phyloP scores from a whole-genome alignment of 1,140 invertebrate species.

The Cydia strobilella region DNA sequence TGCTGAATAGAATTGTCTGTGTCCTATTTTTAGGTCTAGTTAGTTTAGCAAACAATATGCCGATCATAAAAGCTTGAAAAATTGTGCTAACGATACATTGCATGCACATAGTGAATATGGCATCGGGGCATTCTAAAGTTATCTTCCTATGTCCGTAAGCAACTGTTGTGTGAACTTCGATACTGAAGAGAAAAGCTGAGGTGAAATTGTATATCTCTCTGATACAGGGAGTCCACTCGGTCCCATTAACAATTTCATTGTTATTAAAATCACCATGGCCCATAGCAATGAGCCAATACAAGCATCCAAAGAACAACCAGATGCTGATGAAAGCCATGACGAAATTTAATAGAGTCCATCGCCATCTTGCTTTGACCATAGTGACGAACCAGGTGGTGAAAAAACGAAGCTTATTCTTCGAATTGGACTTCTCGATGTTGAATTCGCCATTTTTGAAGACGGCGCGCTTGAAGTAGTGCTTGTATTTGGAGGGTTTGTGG shows the following conservation, averaged over 20 bases:
- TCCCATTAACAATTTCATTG: constrained; percentile 82
- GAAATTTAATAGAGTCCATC: constrained; percentile 96
- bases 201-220: constrained; percentile 89
- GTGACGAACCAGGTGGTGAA: constrained; percentile 90
- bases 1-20: constrained; percentile 94
- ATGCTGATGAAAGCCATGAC: constrained; percentile 91
- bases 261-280: constrained; percentile 92
- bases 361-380: constrained; percentile 94
- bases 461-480: constrained; percentile 79
- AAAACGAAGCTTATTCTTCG: constrained; percentile 86
- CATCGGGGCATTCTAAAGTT: constrained; percentile 94
- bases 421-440: constrained; percentile 89
- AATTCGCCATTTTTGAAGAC: constrained; percentile 96
- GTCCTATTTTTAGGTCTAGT: constrained; percentile 96
- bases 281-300: constrained; percentile 94
- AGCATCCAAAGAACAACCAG: constrained; percentile 93
- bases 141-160: constrained; percentile 88
- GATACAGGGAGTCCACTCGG: constrained; percentile 89
- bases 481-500: constrained; percentile 39
- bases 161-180: constrained; percentile 95
- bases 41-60: constrained; percentile 93
- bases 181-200: constrained; percentile 92
- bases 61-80: constrained; percentile 88
- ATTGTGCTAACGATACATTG: constrained; percentile 97
- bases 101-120: constrained; percentile 96